These are phyloP conservation scores for Micromussa lordhowensis DNA, from an alignment of 92 coral and sea anemone species.

Conservation along the genomic window DNA sequence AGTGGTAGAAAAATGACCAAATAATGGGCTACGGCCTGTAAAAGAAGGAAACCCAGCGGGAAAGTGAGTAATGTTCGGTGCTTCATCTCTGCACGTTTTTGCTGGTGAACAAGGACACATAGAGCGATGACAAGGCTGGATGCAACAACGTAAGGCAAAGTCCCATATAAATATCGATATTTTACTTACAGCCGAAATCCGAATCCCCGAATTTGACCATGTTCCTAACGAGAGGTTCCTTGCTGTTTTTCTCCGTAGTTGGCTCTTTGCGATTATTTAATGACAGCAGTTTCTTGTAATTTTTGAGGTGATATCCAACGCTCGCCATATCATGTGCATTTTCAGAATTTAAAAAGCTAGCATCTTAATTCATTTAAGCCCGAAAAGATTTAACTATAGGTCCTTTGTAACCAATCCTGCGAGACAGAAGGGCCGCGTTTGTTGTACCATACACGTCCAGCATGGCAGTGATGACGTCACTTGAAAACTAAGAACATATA, in stretches of 20 bases:
- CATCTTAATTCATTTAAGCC: background rate
- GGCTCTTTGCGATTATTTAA: background rate
- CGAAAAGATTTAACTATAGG: background rate
- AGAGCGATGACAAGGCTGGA: background rate
- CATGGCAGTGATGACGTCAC: too few species aligned
- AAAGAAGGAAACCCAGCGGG: background rate
- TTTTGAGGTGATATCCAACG: background rate
- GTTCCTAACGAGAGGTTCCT: background rate
- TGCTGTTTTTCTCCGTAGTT: background rate
- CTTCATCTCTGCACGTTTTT: background rate
- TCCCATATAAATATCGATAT: background rate
- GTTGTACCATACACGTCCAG: too few species aligned
- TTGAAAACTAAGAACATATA: background rate
- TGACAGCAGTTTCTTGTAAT: background rate
- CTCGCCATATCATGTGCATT: background rate
- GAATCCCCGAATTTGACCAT: background rate
- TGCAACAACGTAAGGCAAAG: background rate
- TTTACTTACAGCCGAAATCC: too few species aligned
- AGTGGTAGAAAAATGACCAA: slow-evolving; percentile 95
- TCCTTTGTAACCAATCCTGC: too few species aligned
- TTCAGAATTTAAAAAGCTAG: background rate
- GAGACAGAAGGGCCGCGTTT: too few species aligned
- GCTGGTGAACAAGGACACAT: background rate
- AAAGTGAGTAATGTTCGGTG: background rate
- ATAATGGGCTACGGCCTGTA: slow-evolving; percentile 93